Evolutionary conservation across 2,797 vertebrate species (phyloP), one percentile per base, ranked within the genome.

Genomic region (Setipinna tenuifilis): DNA sequence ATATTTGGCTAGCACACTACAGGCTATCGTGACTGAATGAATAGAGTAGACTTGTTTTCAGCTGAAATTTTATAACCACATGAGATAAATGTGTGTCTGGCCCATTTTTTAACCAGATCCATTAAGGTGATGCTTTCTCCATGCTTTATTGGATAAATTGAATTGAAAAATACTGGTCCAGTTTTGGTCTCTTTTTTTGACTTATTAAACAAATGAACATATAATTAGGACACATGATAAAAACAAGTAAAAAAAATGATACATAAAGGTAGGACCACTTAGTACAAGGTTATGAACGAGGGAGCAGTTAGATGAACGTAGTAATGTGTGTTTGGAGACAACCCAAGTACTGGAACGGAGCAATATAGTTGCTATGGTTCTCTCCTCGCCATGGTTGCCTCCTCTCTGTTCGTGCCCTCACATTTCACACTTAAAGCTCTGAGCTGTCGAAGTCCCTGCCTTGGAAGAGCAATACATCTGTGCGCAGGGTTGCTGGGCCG

Each of bases 401-500:
- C 0, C 35, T 44, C 71, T 44, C 50, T 54, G 50, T 78, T 31
- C 19, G 16, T 44, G 35, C 19, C 31, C 17, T 78, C 31, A 41
- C 71, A 44, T n/a, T 41, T 44, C 35, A 78, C 71, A 78, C 71
- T 78, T 44, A 78, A 78, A 78, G 71, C 71, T 58, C 23, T 54
- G 31, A 83, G 57, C 61, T 57, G 80, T 61, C n/a, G 41, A 80
- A 71, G 82, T 57, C 25, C 23, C 31, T 65, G 71, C 59, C 28
- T 17, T 61, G 54, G 19, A 62, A 28, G 62, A 82, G 81, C 57
- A 50, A 83, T 85, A 57, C 80, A 84, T 84, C 83, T 78, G 44
- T 82, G 80, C 17, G 82, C 41, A 54, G 62, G 46, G 82, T 85
- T 81, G 65, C 81, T 58, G 84, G 84, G 23, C 35, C 50, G 41